Evolutionary conservation across 2,797 vertebrate genomes (phyloP).

Genomic region (Urosaurus nigricauda): DNA sequence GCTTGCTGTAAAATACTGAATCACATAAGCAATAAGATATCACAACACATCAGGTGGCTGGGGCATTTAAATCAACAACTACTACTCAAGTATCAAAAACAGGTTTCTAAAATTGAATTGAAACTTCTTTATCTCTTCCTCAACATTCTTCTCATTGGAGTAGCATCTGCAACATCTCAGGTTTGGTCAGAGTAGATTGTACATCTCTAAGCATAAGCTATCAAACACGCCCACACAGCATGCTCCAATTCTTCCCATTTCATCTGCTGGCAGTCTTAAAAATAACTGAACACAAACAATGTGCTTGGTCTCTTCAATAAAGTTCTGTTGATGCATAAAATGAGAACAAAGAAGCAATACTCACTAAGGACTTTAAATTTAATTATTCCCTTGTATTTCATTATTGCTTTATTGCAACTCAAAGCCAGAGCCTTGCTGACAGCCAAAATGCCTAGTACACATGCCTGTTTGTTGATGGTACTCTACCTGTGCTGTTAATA

Average conservation of each 20-base stretch:
- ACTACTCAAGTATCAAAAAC: constrained; percentile 46
- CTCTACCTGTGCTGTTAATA: constrained; percentile 29
- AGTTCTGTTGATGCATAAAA: constrained; percentile 61
- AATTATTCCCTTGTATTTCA: constrained; percentile 68
- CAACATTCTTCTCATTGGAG: not conserved
- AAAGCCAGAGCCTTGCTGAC: constrained; percentile 24
- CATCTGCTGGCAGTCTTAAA: constrained; percentile 52
- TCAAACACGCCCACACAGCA: constrained; percentile 49
- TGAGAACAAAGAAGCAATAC: constrained; percentile 51
- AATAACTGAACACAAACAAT: constrained; percentile 52
- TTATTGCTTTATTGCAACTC: constrained; percentile 62
- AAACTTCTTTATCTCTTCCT: constrained; percentile 61
- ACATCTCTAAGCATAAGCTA: constrained; percentile 45
- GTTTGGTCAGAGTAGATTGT: constrained; percentile 51
- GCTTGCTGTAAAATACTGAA: not conserved
- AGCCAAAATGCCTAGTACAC: not conserved
- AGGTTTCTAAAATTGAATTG: constrained; percentile 49
- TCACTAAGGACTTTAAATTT: constrained; percentile 57
- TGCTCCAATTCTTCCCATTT: constrained; percentile 47
- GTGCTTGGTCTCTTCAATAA: constrained; percentile 36
- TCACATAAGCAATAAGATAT: not conserved
- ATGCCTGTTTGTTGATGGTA: constrained; percentile 7
- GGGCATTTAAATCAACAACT: constrained; percentile 51
- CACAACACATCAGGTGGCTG: not conserved
- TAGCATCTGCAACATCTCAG: not conserved